A percentile compares a stretch with the other conserved stretches of the same genome.
Evolutionary conservation across 2,888 invertebrate genomes (phyloP).

Genomic region (Cryptus viduatorius): DNA sequence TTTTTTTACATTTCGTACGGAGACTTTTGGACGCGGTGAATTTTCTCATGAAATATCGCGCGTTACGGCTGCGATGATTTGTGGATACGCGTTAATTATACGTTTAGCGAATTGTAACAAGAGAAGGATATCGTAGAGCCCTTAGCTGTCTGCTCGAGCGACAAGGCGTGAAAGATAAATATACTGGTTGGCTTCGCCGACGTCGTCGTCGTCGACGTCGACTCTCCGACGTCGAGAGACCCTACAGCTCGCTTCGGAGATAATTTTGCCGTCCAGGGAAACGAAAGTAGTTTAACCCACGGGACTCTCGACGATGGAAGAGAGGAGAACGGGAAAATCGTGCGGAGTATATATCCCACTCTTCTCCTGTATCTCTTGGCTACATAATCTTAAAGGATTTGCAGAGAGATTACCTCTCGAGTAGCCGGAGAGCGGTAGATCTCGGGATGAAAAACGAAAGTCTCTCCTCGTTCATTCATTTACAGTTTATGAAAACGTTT

Average conservation of each 20-base stretch:
- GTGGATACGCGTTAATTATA: slow-evolving; percentile 61
- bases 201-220: slow-evolving; percentile 30
- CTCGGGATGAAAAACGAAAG: neutral
- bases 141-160: slow-evolving; percentile 21
- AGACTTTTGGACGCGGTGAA: neutral
- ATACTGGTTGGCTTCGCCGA: slow-evolving; percentile 14
- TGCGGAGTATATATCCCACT: neutral
- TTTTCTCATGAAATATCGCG: slow-evolving; percentile 4
- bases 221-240: slow-evolving; percentile 14
- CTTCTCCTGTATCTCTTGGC: slow-evolving; percentile 42
- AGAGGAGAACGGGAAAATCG: slow-evolving; percentile 24
- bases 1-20: slow-evolving; percentile 20
- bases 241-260: slow-evolving; percentile 24
- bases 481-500: no score
- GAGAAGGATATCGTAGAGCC: neutral
- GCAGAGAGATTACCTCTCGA: slow-evolving; percentile 49
- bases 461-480: neutral
- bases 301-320: slow-evolving; percentile 36
- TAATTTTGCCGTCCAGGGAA: slow-evolving; percentile 57
- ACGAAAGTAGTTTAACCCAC: slow-evolving; percentile 59
- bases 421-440: neutral
- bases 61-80: slow-evolving; percentile 40
- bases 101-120: slow-evolving; percentile 54
- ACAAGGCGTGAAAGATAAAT: slow-evolving; percentile 61
- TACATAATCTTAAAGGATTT: slow-evolving; percentile 59